Conservation (phyloP, 2,113 vertebrate genomes). For the Coregonus clupeaformis region DNA sequence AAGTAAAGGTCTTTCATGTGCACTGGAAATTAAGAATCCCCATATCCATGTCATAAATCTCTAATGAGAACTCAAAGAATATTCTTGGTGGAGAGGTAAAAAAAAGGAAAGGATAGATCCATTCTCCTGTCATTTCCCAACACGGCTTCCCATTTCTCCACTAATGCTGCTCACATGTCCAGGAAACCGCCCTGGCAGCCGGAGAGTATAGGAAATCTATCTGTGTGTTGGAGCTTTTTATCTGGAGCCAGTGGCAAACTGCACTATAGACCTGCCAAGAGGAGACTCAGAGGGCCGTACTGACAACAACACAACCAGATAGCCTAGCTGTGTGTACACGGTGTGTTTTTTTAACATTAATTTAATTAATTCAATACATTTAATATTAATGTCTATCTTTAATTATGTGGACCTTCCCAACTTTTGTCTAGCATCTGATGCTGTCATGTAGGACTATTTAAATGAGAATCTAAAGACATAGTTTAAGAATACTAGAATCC, state of each 20-base stretch:
- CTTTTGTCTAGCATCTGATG: conserved; percentile 16
- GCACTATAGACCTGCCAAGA: conserved; percentile 64
- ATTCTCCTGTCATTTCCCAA: conserved; percentile 58
- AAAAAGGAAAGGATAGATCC: conserved; percentile 26
- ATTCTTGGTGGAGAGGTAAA: conserved; percentile 34
- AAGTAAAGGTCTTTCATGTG: conserved; percentile 61
- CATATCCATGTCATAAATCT: conserved; percentile 51
- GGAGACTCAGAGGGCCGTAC: conserved; percentile 44
- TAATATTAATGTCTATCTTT: neutral
- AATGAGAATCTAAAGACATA: neutral
- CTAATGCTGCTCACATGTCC: conserved; percentile 67
- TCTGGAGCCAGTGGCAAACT: conserved; percentile 66
- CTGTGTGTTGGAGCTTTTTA: conserved; percentile 64
- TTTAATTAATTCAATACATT: no score
- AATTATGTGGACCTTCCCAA: conserved; percentile 39
- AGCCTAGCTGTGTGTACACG: neutral
- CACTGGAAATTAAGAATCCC: conserved; percentile 59
- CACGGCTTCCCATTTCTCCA: conserved; percentile 42
- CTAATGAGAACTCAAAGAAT: conserved; percentile 49
- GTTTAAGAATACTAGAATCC: neutral
- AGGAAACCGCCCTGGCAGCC: conserved; percentile 62
- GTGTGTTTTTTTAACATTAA: neutral
- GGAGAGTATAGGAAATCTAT: conserved; percentile 70
- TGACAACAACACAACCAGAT: conserved; percentile 28
- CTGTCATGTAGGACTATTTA: neutral